A percentile compares a stretch with the other conserved stretches of the same genome.
phyloP scores from a whole-genome alignment of 2,113 vertebrate species.

The Capreolus pygargus region DNA sequence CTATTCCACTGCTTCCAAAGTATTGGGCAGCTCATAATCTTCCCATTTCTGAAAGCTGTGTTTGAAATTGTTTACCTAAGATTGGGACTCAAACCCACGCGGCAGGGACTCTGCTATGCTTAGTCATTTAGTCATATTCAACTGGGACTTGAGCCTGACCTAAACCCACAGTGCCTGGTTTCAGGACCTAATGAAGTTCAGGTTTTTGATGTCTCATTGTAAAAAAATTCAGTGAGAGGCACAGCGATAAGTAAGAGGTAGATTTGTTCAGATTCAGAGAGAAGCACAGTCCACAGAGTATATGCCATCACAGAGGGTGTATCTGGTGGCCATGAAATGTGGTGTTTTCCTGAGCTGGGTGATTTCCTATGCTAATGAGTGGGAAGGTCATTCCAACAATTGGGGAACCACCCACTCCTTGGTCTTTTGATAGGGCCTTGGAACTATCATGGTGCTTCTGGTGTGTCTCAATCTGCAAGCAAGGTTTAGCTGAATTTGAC shows the following conservation, averaged over 20 bases:
- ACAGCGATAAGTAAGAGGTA: neutral
- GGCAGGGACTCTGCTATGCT: neutral
- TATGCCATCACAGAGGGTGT: neutral
- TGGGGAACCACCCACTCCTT: neutral
- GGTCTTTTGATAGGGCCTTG: neutral
- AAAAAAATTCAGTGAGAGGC: neutral
- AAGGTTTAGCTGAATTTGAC: neutral
- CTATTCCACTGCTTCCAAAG: neutral
- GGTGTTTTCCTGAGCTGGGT: neutral
- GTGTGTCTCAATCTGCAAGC: neutral
- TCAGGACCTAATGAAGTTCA: neutral
- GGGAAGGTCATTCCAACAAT: fast-evolving
- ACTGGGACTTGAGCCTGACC: fast-evolving
- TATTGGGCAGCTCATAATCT: neutral
- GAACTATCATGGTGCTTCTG: neutral
- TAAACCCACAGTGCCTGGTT: neutral
- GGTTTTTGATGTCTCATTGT: neutral
- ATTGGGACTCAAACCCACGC: neutral
- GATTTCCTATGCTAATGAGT: neutral
- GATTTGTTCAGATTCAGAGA: neutral
- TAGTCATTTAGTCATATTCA: neutral
- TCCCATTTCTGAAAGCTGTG: neutral
- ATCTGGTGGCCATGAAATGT: fast-evolving
- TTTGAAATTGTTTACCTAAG: neutral
- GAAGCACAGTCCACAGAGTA: neutral